Percentiles rank a stretch among this genome's conserved stretches.
Evolutionary conservation across 1,140 invertebrate genomes (phyloP).

Genomic region (Drosophila hydei): DNA sequence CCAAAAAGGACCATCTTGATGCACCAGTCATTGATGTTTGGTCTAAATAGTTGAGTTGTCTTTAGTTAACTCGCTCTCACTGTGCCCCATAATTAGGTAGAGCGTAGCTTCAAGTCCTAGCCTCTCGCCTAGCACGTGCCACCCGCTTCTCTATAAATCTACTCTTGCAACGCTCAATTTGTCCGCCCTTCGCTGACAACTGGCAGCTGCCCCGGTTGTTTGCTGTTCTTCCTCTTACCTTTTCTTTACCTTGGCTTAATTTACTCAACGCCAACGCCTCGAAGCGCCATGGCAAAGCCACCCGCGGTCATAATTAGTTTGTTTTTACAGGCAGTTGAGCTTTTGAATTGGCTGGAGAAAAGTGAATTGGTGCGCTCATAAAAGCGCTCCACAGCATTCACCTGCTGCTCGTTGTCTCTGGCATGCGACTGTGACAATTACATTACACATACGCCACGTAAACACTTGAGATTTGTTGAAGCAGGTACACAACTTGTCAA

Average conservation of each 20-base stretch:
- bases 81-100: too few relatives aligned
- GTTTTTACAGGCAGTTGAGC: conserved; percentile 78
- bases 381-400: conserved; percentile 58
- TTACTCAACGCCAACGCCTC: conserved; percentile 52
- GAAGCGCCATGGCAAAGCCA: conserved; percentile 35
- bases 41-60: too few relatives aligned
- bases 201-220: conserved; percentile 27
- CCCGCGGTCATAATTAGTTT: conserved; percentile 80
- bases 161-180: conserved; percentile 26
- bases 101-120: too few relatives aligned
- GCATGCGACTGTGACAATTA: conserved; percentile 50
- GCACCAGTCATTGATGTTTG: too few relatives aligned
- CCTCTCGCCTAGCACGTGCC: neutral
- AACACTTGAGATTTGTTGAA: neutral
- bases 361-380: conserved; percentile 35
- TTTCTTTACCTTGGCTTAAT: conserved; percentile 57
- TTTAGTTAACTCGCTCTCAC: too few relatives aligned
- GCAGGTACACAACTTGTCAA: conserved; percentile 1
- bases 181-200: neutral
- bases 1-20: too few relatives aligned
- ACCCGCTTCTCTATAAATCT: conserved; percentile 4
- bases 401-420: conserved; percentile 30
- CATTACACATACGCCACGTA: conserved; percentile 62
- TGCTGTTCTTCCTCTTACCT: conserved; percentile 28
- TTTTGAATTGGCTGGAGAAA: conserved; percentile 64